Percentiles rank a stretch among this genome's conserved stretches.
Evolutionary conservation across 2,888 invertebrate genomes (phyloP).

Genomic region (Halictus ligatus): DNA sequence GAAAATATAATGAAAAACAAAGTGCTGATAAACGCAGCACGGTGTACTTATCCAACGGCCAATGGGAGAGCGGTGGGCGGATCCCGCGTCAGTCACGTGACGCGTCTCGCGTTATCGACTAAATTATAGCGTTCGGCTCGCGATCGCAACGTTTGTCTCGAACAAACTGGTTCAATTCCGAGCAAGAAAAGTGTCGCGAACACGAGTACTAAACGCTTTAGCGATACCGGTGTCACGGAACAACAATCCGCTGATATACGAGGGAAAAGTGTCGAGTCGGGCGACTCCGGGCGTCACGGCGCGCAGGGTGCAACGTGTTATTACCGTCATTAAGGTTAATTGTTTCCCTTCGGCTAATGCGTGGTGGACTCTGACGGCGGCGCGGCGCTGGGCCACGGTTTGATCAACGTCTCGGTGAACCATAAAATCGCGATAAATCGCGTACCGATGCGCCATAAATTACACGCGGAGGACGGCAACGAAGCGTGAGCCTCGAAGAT

Average conservation of each 20-base stretch:
- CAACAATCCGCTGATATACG: not conserved
- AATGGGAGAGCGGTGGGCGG: not conserved
- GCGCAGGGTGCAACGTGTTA: constrained; percentile 75
- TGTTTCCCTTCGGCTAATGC: constrained; percentile 75
- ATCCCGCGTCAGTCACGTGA: not conserved
- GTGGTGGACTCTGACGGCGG: constrained; percentile 59
- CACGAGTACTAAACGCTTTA: constrained; percentile 6
- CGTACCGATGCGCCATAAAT: constrained; percentile 72
- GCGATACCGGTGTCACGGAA: not conserved
- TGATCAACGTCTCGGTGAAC: constrained; percentile 71
- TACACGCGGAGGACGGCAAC: constrained; percentile 59
- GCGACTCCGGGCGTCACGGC: not conserved
- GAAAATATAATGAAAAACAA: not conserved
- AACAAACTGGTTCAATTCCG: not conserved
- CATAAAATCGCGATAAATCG: constrained; percentile 73
- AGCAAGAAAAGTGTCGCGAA: not conserved
- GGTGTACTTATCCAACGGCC: not conserved
- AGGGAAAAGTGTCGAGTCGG: constrained; percentile 13
- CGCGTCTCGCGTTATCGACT: not conserved
- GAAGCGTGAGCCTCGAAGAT: constrained; percentile 56
- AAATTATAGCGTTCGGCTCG: not conserved
- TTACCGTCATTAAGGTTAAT: constrained; percentile 81
- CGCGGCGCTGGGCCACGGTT: constrained; percentile 41
- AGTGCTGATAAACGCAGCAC: not conserved
- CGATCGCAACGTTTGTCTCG: not conserved